phyloP scores from a whole-genome alignment of 2,113 vertebrate species.

The Psilopsiagon aurifrons region DNA sequence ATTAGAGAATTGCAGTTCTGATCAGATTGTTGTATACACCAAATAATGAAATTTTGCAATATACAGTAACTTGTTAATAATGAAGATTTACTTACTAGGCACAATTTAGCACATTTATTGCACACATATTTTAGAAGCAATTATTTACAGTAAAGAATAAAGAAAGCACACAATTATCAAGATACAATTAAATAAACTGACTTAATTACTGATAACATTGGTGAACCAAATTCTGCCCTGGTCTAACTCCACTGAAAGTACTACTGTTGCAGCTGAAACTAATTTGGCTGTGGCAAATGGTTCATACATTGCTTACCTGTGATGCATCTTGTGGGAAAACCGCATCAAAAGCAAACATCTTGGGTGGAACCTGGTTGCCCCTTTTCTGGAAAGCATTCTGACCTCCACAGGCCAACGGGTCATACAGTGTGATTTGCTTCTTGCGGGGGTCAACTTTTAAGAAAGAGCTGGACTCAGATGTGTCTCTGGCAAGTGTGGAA shows the following conservation, averaged over 20 bases:
- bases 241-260: not conserved
- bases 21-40: not conserved
- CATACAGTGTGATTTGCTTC: conserved; percentile 95
- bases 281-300: not conserved
- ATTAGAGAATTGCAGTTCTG: not conserved
- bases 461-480: conserved; percentile 92
- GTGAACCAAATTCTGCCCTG: not conserved
- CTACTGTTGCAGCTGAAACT: not conserved
- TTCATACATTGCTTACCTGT: conserved; percentile 77
- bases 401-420: conserved; percentile 83
- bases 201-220: not conserved
- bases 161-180: not conserved
- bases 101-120: not conserved
- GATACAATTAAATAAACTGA: not conserved
- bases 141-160: not conserved
- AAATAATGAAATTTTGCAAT: not conserved
- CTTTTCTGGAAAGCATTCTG: conserved; percentile 85
- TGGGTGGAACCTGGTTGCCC: conserved; percentile 90
- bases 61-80: not conserved
- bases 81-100: not conserved
- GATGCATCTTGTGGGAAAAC: conserved; percentile 96
- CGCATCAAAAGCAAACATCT: conserved; percentile 97
- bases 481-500: conserved; percentile 81
- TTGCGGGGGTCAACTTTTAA: conserved; percentile 95
- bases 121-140: not conserved